These are phyloP conservation scores for Vireo griseus DNA, from an alignment of 2,797 vertebrate species.

Conservation along the genomic window DNA sequence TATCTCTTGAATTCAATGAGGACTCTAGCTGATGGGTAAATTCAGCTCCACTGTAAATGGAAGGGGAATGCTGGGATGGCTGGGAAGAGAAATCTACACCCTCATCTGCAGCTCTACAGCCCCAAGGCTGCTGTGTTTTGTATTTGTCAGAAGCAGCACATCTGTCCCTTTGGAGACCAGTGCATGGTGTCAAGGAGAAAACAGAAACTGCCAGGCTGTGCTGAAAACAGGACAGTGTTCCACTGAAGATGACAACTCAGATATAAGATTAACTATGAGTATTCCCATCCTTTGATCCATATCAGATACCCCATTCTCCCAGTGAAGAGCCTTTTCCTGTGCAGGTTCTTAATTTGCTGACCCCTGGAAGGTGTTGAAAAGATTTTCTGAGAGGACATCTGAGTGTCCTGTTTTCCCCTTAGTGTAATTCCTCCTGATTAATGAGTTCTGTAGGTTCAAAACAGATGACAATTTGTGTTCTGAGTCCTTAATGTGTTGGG, in stretches of 20 bases:
- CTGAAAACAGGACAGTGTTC: background rate
- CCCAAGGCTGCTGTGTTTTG: accelerated
- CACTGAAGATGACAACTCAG: background rate
- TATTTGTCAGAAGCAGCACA: background rate
- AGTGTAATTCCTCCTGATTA: background rate
- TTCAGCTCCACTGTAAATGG: background rate
- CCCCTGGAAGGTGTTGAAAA: background rate
- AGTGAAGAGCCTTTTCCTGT: background rate
- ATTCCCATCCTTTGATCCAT: background rate
- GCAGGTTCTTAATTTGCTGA: background rate
- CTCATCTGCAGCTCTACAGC: accelerated
- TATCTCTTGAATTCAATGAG: background rate
- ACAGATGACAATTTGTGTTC: background rate
- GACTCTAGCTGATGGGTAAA: background rate
- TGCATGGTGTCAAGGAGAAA: background rate
- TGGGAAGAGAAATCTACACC: background rate
- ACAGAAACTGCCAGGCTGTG: background rate
- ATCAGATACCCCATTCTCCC: background rate
- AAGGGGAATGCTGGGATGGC: background rate
- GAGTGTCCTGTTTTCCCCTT: background rate
- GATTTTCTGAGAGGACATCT: background rate
- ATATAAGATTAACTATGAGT: background rate
- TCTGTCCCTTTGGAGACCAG: background rate
- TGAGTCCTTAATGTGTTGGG: background rate
- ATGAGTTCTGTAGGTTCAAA: background rate